Evolutionary conservation across 1,140 invertebrate genomes (phyloP).

Genomic region (Bombus pyrosoma): DNA sequence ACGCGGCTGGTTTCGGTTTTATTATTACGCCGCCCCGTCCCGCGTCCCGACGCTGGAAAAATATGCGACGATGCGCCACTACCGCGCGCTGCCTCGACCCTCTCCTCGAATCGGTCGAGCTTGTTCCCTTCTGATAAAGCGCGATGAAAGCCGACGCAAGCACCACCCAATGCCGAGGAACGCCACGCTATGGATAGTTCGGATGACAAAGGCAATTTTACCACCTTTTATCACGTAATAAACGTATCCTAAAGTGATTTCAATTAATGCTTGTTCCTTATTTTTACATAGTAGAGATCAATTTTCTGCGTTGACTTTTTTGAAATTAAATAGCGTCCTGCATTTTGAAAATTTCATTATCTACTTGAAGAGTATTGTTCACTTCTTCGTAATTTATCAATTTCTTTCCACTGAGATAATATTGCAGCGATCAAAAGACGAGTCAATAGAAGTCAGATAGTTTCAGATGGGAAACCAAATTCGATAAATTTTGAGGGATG

Average conservation of each 20-base stretch:
- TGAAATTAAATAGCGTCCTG: no score
- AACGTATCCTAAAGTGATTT: background rate
- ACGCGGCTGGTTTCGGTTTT: constrained; percentile 66
- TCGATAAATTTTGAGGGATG: no score
- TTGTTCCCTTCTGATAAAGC: constrained; percentile 52
- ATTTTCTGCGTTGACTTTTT: background rate
- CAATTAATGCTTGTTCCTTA: background rate
- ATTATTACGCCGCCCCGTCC: constrained; percentile 58
- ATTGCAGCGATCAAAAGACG: no score
- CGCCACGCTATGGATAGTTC: background rate
- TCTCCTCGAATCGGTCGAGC: constrained; percentile 33
- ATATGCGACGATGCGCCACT: constrained; percentile 58
- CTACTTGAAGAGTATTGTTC: no score
- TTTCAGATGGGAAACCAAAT: no score
- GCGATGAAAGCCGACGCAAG: constrained; percentile 41
- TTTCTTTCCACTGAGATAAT: no score
- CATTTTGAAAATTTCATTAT: no score
- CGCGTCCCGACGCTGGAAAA: constrained; percentile 26
- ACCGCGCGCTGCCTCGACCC: constrained; percentile 8
- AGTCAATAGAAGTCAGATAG: no score
- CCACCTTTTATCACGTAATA: background rate
- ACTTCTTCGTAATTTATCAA: no score
- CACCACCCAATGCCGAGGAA: background rate
- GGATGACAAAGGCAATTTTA: constrained; percentile 14
- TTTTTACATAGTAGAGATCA: background rate